Percentiles rank a stretch among this genome's conserved stretches.
Evolutionary conservation across 2,888 invertebrate species (phyloP).

Genomic region (Drosophila tanythrix): DNA sequence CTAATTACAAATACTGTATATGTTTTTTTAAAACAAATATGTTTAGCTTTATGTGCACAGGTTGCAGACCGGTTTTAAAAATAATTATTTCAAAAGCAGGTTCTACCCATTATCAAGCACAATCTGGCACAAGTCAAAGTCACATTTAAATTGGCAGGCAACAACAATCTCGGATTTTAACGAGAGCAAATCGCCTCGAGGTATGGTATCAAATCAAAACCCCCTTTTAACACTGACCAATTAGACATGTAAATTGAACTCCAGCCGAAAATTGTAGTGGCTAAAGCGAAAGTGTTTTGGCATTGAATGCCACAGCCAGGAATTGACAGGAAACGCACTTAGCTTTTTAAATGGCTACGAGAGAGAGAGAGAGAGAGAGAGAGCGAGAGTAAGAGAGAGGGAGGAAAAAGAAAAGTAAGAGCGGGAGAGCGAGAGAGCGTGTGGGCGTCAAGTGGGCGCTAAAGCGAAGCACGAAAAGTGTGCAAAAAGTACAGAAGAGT

Average conservation of each 20-base stretch:
- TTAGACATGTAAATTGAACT: neutral
- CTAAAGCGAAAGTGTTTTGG: slow-evolving; percentile 28
- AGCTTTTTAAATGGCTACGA: slow-evolving; percentile 45
- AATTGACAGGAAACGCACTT: slow-evolving; percentile 52
- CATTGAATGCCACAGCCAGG: slow-evolving; percentile 36
- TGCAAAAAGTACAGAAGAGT: slow-evolving; percentile 42
- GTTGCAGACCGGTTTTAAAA: slow-evolving; percentile 53
- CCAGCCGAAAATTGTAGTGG: slow-evolving; percentile 1
- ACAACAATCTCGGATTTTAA: slow-evolving; percentile 25
- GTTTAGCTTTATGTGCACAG: slow-evolving; percentile 38
- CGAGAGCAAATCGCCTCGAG: slow-evolving; percentile 51
- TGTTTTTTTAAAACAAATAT: slow-evolving; percentile 10
- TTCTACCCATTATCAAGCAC: slow-evolving; percentile 56
- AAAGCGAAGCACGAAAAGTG: slow-evolving; percentile 16
- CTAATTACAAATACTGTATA: slow-evolving; percentile 2
- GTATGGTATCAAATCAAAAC: slow-evolving; percentile 13
- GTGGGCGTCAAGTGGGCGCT: slow-evolving; percentile 39
- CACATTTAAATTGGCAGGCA: slow-evolving; percentile 60
- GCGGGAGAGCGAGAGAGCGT: neutral
- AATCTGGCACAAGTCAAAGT: slow-evolving; percentile 37
- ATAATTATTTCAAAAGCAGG: slow-evolving; percentile 61
- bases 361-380: neutral
- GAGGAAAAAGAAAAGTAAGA: neutral
- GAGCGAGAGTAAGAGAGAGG: neutral
- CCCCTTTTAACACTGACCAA: slow-evolving; percentile 6